Conservation (phyloP, 30 jellyfish, hydroid and myxozoan species). For the Aurelia coerulea region DNA sequence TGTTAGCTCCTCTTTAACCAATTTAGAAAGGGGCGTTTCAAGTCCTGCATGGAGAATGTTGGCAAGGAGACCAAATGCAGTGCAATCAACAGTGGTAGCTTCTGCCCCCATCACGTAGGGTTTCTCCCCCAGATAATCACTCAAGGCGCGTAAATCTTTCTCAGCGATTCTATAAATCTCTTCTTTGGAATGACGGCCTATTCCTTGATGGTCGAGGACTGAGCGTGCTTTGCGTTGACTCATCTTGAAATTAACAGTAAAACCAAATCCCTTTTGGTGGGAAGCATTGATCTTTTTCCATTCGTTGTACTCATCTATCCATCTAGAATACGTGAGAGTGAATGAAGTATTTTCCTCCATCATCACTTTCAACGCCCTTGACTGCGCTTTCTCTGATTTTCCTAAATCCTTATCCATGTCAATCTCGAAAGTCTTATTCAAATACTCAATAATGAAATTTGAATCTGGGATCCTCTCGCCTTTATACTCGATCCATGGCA, state of each 20-base stretch:
- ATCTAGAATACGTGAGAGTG: constrained; percentile 70
- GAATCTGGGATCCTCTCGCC: constrained; percentile 95
- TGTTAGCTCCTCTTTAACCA: constrained; percentile 67
- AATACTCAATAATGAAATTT: constrained; percentile 70
- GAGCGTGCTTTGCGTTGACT: constrained; percentile 82
- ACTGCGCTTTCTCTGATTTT: constrained; percentile 80
- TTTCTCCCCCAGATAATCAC: constrained; percentile 88
- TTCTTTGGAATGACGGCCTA: constrained; percentile 93
- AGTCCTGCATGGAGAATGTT: constrained; percentile 69
- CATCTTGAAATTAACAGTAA: constrained; percentile 79
- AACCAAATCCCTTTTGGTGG: constrained; percentile 79
- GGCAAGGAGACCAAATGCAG: constrained; percentile 86
- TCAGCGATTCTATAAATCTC: constrained; percentile 90
- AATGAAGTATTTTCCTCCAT: constrained; percentile 82
- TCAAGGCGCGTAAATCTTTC: constrained; percentile 85
- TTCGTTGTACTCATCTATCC: constrained; percentile 83
- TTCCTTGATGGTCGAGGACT: constrained; percentile 87
- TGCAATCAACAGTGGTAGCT: constrained; percentile 78
- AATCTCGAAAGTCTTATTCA: constrained; percentile 81
- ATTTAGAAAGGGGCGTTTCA: constrained; percentile 69
- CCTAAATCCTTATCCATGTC: constrained; percentile 82
- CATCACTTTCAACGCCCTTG: constrained; percentile 84
- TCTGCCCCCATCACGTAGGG: constrained; percentile 84
- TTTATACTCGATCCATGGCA: constrained; percentile 98
- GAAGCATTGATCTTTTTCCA: constrained; percentile 73